phyloP scores from a whole-genome alignment of 1,140 invertebrate genomes.

The Nasonia vitripennis region DNA sequence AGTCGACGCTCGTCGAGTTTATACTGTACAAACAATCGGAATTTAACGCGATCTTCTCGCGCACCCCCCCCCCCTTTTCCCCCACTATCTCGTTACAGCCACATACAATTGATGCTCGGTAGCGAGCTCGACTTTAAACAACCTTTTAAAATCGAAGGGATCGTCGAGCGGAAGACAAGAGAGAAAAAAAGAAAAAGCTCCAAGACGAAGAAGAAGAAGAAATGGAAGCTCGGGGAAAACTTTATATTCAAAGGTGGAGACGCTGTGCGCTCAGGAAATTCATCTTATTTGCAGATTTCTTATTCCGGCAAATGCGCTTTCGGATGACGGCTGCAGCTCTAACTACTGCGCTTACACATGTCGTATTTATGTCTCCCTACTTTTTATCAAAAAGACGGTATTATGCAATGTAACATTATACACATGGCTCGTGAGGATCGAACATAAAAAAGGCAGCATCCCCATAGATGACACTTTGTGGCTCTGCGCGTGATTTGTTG shows the following conservation, averaged over 20 bases:
- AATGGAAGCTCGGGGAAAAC: background rate
- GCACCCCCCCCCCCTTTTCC: no score
- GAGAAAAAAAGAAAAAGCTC: background rate
- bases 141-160: conserved; percentile 18
- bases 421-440: no score
- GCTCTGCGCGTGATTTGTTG: conserved; percentile 20
- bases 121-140: conserved; percentile 10
- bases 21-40: conserved; percentile 4
- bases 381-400: background rate
- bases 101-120: conserved; percentile 7
- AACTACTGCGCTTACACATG: background rate
- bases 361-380: background rate
- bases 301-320: conserved; percentile 11
- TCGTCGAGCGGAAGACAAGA: background rate
- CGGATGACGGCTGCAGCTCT: background rate
- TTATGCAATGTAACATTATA: conserved; percentile 1
- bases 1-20: background rate
- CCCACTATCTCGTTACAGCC: background rate
- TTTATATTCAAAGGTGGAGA: conserved; percentile 19
- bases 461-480: conserved; percentile 7
- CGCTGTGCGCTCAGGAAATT: conserved; percentile 4
- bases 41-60: background rate
- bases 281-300: conserved; percentile 37
- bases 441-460: background rate
- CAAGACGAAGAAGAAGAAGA: background rate